Conservation (phyloP, 2,797 vertebrate genomes). For the Rhyacichthys aspro region DNA sequence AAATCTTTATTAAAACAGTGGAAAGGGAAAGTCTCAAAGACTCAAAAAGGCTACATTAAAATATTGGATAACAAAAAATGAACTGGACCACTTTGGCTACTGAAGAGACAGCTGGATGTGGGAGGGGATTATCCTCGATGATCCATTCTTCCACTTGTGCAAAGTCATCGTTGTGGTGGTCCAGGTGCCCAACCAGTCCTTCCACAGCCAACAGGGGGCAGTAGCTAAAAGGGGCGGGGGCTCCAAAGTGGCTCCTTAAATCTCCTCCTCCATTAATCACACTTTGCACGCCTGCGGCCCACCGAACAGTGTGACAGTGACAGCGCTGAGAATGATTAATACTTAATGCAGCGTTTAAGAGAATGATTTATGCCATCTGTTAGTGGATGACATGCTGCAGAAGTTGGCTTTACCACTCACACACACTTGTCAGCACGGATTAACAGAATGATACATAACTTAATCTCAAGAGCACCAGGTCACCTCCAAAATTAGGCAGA, state of each 20-base stretch:
- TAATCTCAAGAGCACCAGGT: constrained; percentile 77
- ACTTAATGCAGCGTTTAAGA: constrained; percentile 85
- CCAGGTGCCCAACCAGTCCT: constrained; percentile 41
- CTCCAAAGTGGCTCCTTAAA: constrained; percentile 69
- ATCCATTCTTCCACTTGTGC: constrained; percentile 53
- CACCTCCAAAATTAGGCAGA: constrained; percentile 80
- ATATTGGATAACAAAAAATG: no score
- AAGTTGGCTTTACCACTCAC: constrained; percentile 73
- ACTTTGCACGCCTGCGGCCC: constrained; percentile 75
- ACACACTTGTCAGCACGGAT: constrained; percentile 79
- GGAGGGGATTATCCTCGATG: constrained; percentile 53
- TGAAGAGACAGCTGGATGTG: constrained; percentile 13
- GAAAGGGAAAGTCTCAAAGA: no score
- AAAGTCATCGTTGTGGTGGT: constrained; percentile 61
- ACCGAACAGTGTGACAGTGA: constrained; percentile 75
- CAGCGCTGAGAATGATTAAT: constrained; percentile 84
- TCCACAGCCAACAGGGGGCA: constrained; percentile 45
- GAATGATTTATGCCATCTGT: constrained; percentile 88
- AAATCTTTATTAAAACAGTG: no score
- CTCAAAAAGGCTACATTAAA: no score
- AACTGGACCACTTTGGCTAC: no score
- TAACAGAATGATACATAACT: constrained; percentile 82
- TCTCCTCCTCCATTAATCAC: constrained; percentile 83
- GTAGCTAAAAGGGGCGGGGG: constrained; percentile 56
- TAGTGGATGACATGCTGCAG: constrained; percentile 75